These are phyloP conservation scores for Solenopsis invicta DNA, from an alignment of 1,140 invertebrate genomes.

Conservation along the genomic window DNA sequence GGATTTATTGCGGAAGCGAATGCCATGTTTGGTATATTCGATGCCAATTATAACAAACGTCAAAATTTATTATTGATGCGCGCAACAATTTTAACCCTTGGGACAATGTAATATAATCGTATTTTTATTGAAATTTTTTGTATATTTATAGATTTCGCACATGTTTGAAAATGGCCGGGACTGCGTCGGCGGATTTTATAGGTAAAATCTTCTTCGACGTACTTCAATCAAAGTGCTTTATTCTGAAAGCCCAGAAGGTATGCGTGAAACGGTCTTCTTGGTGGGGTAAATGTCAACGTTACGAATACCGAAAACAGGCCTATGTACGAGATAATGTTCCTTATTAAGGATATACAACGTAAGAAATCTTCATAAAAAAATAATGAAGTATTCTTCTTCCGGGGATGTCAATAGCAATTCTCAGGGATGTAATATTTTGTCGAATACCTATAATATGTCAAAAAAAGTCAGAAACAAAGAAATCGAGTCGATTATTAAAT, in stretches of 20 bases:
- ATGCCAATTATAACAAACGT: not conserved
- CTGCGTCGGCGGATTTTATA: conserved; percentile 95
- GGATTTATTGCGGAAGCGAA: too few species aligned
- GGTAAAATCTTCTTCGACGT: conserved; percentile 98
- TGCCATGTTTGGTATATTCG: not conserved
- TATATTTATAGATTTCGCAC: conserved; percentile 93
- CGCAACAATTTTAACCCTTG: not conserved
- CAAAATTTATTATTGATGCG: not conserved
- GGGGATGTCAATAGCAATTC: conserved; percentile 75
- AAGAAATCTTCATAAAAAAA: conserved; percentile 39
- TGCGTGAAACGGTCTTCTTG: conserved; percentile 91
- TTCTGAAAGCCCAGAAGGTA: conserved; percentile 92
- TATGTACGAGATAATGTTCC: conserved; percentile 91
- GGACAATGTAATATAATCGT: not conserved
- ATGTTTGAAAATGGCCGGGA: conserved; percentile 95
- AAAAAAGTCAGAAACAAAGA: not conserved
- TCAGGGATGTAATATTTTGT: conserved; percentile 77
- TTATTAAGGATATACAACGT: conserved; percentile 84
- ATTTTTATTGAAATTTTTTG: conserved; percentile 34
- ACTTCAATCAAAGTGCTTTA: conserved; percentile 96
- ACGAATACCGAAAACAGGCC: conserved; percentile 91
- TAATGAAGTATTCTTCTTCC: conserved; percentile 67
- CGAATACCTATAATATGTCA: conserved; percentile 53
- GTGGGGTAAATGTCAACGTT: conserved; percentile 94
- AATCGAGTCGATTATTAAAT: conserved; percentile 41